A percentile compares a stretch with the other conserved stretches of the same genome.
These are phyloP conservation scores for Unio delphinus DNA, from an alignment of 2,888 invertebrate species.

Conservation along the genomic window DNA sequence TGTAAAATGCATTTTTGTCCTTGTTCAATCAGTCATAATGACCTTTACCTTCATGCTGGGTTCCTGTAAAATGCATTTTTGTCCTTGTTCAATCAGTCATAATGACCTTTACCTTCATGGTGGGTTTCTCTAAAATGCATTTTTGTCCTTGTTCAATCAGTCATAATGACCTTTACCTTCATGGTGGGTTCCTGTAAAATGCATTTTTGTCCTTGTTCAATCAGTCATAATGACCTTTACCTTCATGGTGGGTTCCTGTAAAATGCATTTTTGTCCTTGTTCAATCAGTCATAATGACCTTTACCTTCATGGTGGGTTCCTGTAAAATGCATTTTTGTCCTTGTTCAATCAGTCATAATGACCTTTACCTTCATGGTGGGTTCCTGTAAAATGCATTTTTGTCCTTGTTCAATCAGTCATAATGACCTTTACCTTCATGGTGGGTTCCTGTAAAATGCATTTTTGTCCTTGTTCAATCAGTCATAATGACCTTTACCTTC, in stretches of 20 bases:
- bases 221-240: conserved; percentile 75
- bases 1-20: conserved; percentile 70
- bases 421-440: conserved; percentile 73
- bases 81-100: conserved; percentile 73
- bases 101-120: conserved; percentile 74
- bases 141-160: conserved; percentile 69
- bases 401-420: conserved; percentile 73
- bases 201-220: conserved; percentile 71
- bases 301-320: conserved; percentile 62
- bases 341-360: conserved; percentile 75
- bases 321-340: conserved; percentile 70
- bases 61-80: conserved; percentile 71
- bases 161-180: conserved; percentile 76
- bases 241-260: conserved; percentile 71
- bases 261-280: conserved; percentile 71
- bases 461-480: conserved; percentile 68
- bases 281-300: conserved; percentile 76
- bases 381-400: conserved; percentile 71
- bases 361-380: conserved; percentile 72
- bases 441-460: conserved; percentile 70
- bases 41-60: conserved; percentile 56
- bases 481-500: conserved; percentile 76
- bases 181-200: conserved; percentile 63
- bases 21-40: conserved; percentile 73
- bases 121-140: conserved; percentile 71